phyloP scores from a whole-genome alignment of 2,888 invertebrate genomes.

The Eucera pruinosa region DNA sequence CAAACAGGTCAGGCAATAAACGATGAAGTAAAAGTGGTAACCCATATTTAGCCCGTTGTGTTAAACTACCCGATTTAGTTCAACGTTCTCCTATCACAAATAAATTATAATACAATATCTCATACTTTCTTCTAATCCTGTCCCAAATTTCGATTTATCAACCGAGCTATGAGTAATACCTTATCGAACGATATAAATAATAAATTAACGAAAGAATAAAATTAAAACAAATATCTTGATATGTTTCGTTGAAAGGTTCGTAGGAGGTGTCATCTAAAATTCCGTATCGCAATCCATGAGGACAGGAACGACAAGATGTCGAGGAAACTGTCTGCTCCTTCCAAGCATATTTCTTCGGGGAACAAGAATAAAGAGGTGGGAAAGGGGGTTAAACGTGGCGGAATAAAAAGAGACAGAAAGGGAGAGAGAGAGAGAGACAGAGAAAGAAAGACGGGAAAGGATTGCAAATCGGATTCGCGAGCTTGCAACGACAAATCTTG shows the following conservation, averaged over 20 bases:
- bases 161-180: too few relatives aligned
- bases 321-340: conserved; percentile 14
- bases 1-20: too few relatives aligned
- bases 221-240: too few relatives aligned
- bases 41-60: too few relatives aligned
- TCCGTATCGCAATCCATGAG: conserved; percentile 13
- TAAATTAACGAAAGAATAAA: too few relatives aligned
- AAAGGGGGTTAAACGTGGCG: not conserved
- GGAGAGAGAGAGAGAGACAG: not conserved
- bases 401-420: not conserved
- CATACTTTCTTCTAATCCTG: too few relatives aligned
- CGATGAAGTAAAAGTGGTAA: too few relatives aligned
- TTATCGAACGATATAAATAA: too few relatives aligned
- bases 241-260: not conserved
- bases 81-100: too few relatives aligned
- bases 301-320: conserved; percentile 10
- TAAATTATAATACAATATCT: too few relatives aligned
- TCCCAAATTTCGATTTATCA: too few relatives aligned
- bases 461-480: conserved; percentile 49
- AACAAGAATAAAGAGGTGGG: conserved; percentile 6
- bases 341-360: conserved; percentile 1
- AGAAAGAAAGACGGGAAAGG: not conserved
- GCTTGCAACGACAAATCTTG: conserved; percentile 41
- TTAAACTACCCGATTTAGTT: too few relatives aligned
- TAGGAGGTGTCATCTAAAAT: conserved; percentile 9